Conservation (phyloP, 2,113 vertebrate species). For the Ochotona princeps region DNA sequence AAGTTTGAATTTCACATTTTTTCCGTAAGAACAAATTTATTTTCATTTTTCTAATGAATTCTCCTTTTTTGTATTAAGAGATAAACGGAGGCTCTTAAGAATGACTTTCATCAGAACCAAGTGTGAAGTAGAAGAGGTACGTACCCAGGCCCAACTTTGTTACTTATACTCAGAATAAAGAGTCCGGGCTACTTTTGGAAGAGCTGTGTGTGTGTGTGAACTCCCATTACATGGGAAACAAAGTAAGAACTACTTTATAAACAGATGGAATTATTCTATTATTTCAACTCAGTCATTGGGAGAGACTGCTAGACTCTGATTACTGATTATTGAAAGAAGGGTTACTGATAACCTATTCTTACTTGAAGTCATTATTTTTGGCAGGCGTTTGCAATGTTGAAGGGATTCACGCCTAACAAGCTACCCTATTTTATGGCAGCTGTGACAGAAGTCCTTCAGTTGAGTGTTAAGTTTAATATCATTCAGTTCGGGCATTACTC, state of each 20-base stretch:
- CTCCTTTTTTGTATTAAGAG: neutral
- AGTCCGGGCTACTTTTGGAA: neutral
- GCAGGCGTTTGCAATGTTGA: neutral
- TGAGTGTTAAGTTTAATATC: neutral
- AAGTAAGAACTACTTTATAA: slow-evolving; percentile 16
- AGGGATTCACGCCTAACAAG: neutral
- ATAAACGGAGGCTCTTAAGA: neutral
- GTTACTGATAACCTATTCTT: neutral
- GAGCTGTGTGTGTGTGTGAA: neutral
- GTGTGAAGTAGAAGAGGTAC: neutral
- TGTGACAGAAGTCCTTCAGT: neutral
- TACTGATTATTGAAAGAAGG: neutral
- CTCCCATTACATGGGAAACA: neutral
- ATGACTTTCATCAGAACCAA: neutral
- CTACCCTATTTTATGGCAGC: neutral
- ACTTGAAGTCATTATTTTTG: neutral
- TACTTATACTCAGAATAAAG: neutral
- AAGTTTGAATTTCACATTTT: too few relatives aligned
- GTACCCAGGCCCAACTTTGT: neutral
- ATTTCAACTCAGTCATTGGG: neutral
- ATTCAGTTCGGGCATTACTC: neutral
- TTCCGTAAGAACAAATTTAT: too few relatives aligned
- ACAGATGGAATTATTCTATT: neutral
- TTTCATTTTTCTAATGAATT: too few relatives aligned
- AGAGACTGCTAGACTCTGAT: neutral